Evolutionary conservation across 2,113 vertebrate species (phyloP).

Genomic region (Cyphomyrus discorhynchus): DNA sequence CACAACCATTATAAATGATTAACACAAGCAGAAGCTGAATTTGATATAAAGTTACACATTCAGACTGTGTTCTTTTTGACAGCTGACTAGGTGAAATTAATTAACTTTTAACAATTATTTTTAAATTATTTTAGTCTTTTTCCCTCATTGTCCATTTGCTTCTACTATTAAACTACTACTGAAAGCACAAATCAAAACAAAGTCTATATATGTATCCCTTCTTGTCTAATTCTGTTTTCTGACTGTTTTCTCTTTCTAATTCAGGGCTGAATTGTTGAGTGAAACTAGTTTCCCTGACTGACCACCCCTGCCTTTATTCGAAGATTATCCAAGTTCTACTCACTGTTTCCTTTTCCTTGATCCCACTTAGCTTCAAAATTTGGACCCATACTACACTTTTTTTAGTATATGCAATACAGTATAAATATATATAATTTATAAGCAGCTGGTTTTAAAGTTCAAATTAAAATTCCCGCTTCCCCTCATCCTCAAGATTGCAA

Average conservation of each 20-base stretch:
- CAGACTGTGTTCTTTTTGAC: neutral
- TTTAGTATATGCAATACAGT: neutral
- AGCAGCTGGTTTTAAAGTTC: constrained; percentile 33
- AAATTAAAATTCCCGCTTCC: constrained; percentile 27
- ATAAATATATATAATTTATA: constrained; percentile 35
- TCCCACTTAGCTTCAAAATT: constrained; percentile 44
- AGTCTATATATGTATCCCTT: constrained; percentile 12
- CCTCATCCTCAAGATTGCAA: constrained; percentile 19
- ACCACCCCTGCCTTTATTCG: constrained; percentile 60
- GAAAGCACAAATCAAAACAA: constrained; percentile 11
- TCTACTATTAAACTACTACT: constrained; percentile 2
- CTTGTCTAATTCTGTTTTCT: constrained; percentile 51
- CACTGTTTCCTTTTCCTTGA: constrained; percentile 43
- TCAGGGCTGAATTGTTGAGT: constrained; percentile 76
- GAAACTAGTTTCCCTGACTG: constrained; percentile 77
- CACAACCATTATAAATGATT: neutral
- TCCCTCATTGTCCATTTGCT: constrained; percentile 9
- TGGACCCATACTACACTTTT: constrained; percentile 41
- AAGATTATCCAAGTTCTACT: constrained; percentile 61
- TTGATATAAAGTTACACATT: neutral
- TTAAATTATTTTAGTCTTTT: neutral
- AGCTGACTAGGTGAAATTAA: neutral
- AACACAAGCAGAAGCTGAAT: neutral
- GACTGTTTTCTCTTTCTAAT: constrained; percentile 69
- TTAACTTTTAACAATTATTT: neutral